phyloP scores from a whole-genome alignment of 2,113 vertebrate genomes.

The Marmota monax region DNA sequence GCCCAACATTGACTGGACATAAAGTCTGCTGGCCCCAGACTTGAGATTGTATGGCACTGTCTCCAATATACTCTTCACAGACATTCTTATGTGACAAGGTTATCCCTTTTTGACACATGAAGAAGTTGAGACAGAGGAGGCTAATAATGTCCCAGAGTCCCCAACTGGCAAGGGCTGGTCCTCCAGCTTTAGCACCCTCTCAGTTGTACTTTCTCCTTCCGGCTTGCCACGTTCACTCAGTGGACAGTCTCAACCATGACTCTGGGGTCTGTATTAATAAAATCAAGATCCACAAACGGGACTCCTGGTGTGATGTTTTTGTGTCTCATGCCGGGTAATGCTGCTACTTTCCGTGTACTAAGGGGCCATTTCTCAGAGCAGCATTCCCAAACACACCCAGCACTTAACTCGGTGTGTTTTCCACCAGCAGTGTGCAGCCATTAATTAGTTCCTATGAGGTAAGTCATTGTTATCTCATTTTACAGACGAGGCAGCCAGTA shows the following conservation, averaged over 20 bases:
- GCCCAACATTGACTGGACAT: accelerated
- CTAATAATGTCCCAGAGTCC: not conserved
- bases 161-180: not conserved
- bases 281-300: not conserved
- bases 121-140: not conserved
- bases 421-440: conserved; percentile 53
- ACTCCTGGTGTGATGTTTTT: not conserved
- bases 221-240: not conserved
- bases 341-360: not conserved
- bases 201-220: not conserved
- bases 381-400: conserved; percentile 2
- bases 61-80: not conserved
- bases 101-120: not conserved
- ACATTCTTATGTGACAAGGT: not conserved
- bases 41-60: not conserved
- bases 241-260: not conserved
- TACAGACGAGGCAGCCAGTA: conserved; percentile 2
- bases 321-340: not conserved
- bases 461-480: conserved; percentile 55
- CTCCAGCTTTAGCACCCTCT: not conserved
- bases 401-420: conserved; percentile 50
- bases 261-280: not conserved
- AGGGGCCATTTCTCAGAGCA: not conserved
- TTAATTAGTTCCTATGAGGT: conserved; percentile 72
- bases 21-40: accelerated